Base-by-base conservation (phyloP, 1,140 invertebrate species). In the Metopolophium dirhodum region DNA sequence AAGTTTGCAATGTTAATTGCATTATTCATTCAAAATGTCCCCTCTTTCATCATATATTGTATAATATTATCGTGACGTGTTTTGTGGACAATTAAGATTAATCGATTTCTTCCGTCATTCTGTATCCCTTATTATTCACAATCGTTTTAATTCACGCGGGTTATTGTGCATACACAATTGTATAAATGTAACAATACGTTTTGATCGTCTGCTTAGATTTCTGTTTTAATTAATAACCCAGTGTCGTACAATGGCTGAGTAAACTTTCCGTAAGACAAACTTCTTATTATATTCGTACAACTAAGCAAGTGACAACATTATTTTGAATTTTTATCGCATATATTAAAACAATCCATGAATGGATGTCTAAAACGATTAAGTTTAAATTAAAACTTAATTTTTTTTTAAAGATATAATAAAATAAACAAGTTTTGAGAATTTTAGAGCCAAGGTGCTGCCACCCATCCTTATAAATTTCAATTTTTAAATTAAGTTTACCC, bases 201-300 rank as follows among this genome's bases (percentile, higher is more conserved):
- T n/a, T 77, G 4, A n/a, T 77, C 14, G 30, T 77, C 14, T n/a
- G n/a, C 7, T 30, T 41, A 85, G 8, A 11, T 85, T 41, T 45
- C 9, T 41, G 37, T 26, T 85, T 45, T 45, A 23, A 85, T 85
- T 85, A 85, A 85, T 30, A 45, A 85, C 41, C 8, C 8, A 0
- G 8, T 85, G 37, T 85, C 22, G 37, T 26, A 45, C 9, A 86
- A 49, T 47, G 45, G 30, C 30, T 18, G 3, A 88, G 30, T 92
- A 91, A 94, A 90, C 30, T 35, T 93, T 37, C 54, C 30, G n/a
- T 11, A 93, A 93, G 83, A 54, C 26, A 41, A 57, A 49, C 9
- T 83, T 37, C 2, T 86, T 86, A 45, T n/a, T 47, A 86, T 47
- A 20, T 49, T n/a, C 6, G 6, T 49, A 45, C 20, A 11, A 45